phyloP scores from a whole-genome alignment of 1,140 invertebrate genomes.

The Nilaparvata lugens region DNA sequence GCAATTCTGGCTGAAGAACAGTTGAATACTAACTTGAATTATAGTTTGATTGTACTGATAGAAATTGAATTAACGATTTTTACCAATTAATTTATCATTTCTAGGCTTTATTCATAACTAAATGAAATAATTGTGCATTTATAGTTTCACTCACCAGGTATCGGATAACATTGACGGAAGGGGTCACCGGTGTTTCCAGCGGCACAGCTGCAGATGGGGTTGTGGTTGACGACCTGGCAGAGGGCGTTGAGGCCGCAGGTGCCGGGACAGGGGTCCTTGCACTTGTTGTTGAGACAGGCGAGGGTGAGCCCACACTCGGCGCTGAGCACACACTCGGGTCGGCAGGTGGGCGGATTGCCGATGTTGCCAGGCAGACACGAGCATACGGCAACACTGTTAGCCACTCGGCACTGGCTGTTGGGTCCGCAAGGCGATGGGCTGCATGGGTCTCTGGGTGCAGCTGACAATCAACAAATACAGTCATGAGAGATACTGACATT shows the following conservation, averaged over 20 bases:
- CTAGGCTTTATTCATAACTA: neutral
- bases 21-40: neutral
- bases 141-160: slow-evolving; percentile 21
- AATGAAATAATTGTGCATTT: slow-evolving; percentile 1
- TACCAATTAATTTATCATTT: neutral
- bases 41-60: neutral
- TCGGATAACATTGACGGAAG: slow-evolving; percentile 40
- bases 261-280: slow-evolving; percentile 65
- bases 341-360: slow-evolving; percentile 59
- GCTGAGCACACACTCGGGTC: slow-evolving; percentile 67
- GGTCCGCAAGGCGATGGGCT: slow-evolving; percentile 54
- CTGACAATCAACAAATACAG: slow-evolving; percentile 18
- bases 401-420: slow-evolving; percentile 56
- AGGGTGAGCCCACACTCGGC: slow-evolving; percentile 68
- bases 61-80: neutral
- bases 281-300: slow-evolving; percentile 68
- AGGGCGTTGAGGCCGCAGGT: slow-evolving; percentile 66
- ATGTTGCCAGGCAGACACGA: slow-evolving; percentile 49
- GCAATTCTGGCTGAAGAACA: neutral
- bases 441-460: slow-evolving; percentile 36
- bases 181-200: slow-evolving; percentile 44
- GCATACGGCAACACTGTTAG: slow-evolving; percentile 56
- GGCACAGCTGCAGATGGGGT: slow-evolving; percentile 46
- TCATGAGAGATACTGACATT: neutral
- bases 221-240: slow-evolving; percentile 59